Percentiles rank a stretch among this genome's conserved stretches.
Conservation (phyloP, 2,888 invertebrate genomes). For the Ochlodes sylvanus region DNA sequence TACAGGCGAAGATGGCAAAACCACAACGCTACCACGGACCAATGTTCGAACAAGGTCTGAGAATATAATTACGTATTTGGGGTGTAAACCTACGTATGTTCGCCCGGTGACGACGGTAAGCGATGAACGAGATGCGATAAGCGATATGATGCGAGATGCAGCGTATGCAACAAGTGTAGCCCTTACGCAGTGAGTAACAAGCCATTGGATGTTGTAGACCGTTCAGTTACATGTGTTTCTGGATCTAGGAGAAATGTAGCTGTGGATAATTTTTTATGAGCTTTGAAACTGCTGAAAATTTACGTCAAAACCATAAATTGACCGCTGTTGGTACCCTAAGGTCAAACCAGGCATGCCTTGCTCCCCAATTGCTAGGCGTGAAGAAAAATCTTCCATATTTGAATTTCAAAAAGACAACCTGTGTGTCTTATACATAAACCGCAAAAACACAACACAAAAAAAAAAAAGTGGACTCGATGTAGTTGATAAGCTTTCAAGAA, state of each 20-base stretch:
- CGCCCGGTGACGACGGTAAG: too few relatives aligned
- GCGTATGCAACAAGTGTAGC: too few relatives aligned
- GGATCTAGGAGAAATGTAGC: background rate
- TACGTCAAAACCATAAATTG: background rate
- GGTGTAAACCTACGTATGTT: too few relatives aligned
- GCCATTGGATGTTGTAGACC: slow-evolving; percentile 43
- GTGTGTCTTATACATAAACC: too few relatives aligned
- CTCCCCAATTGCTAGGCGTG: background rate
- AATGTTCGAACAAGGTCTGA: too few relatives aligned
- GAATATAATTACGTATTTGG: too few relatives aligned
- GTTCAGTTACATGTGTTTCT: slow-evolving; percentile 35
- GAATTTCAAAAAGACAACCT: background rate
- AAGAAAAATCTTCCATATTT: background rate
- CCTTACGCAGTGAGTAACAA: slow-evolving; percentile 44
- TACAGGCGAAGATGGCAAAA: too few relatives aligned
- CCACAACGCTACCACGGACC: too few relatives aligned
- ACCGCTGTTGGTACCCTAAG: background rate
- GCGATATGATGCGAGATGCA: too few relatives aligned
- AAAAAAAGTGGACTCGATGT: background rate
- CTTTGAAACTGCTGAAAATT: background rate
- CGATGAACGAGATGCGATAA: too few relatives aligned
- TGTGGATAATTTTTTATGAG: slow-evolving; percentile 5
- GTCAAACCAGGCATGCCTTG: background rate
- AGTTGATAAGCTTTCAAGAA: background rate
- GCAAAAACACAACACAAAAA: too few relatives aligned